These are phyloP conservation scores for Saturnia japonica DNA, from an alignment of 2,888 invertebrate genomes.

Conservation along the genomic window DNA sequence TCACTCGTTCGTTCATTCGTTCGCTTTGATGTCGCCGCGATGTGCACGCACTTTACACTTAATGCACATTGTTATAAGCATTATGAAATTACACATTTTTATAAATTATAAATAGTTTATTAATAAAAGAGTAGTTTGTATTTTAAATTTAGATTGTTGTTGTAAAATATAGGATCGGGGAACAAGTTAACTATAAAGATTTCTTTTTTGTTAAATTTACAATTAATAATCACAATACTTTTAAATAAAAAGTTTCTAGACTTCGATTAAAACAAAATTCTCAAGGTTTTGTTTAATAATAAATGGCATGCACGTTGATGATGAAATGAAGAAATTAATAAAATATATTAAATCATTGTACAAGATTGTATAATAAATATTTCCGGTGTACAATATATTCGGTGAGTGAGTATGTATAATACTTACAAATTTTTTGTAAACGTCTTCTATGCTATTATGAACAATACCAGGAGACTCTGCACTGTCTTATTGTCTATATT, in stretches of 20 bases:
- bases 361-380: background rate
- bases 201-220: too few relatives aligned
- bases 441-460: background rate
- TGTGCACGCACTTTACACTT: slow-evolving; percentile 68
- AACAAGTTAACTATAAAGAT: background rate
- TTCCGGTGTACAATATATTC: background rate
- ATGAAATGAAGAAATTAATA: background rate
- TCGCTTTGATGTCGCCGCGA: slow-evolving; percentile 65
- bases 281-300: background rate
- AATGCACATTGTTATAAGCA: slow-evolving; percentile 58
- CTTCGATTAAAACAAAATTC: too few relatives aligned
- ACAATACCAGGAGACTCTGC: background rate
- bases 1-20: slow-evolving; percentile 53
- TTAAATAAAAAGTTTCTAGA: too few relatives aligned
- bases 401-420: too few relatives aligned
- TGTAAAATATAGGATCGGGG: background rate
- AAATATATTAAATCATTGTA: too few relatives aligned
- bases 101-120: slow-evolving; percentile 17
- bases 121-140: background rate
- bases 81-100: slow-evolving; percentile 51
- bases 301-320: background rate
- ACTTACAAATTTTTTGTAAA: background rate
- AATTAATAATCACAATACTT: background rate
- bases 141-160: background rate
- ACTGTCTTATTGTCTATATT: background rate